Evolutionary conservation across 2,888 invertebrate species (phyloP).

Genomic region (Hypercompe scribonia): DNA sequence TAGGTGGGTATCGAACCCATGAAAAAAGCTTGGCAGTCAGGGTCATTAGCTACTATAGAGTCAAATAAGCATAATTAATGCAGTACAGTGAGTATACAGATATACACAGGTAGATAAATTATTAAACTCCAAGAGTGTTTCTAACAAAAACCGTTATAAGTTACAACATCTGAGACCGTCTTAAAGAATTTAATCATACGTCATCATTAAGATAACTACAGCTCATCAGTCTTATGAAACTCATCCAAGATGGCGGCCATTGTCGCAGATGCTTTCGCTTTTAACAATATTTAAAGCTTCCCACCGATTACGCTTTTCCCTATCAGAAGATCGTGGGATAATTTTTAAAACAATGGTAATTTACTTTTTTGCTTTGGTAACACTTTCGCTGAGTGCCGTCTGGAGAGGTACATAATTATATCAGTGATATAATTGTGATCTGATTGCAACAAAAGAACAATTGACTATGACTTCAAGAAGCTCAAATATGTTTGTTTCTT

Average conservation of each 20-base stretch:
- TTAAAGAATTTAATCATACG: slow-evolving; percentile 37
- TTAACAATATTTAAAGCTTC: slow-evolving; percentile 73
- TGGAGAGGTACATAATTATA: slow-evolving; percentile 72
- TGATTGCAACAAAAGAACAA: slow-evolving; percentile 44
- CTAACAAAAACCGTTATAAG: slow-evolving; percentile 5
- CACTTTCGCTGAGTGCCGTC: slow-evolving; percentile 80
- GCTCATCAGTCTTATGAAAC: slow-evolving; percentile 49
- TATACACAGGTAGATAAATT: neutral
- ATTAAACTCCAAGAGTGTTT: neutral
- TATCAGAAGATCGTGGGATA: slow-evolving; percentile 84
- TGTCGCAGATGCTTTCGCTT: slow-evolving; percentile 78
- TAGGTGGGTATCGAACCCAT: no score
- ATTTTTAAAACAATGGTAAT: slow-evolving; percentile 74
- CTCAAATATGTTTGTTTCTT: neutral
- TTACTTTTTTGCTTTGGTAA: slow-evolving; percentile 72
- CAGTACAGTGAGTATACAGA: neutral
- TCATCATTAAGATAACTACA: slow-evolving; percentile 40
- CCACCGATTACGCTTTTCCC: slow-evolving; percentile 83
- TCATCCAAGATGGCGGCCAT: slow-evolving; percentile 58
- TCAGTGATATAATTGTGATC: slow-evolving; percentile 51
- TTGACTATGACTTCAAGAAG: neutral
- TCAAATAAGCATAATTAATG: no score
- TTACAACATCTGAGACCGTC: slow-evolving; percentile 1
- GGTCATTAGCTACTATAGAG: no score
- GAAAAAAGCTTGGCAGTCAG: no score